A percentile compares a stretch with the other conserved stretches of the same genome.
Evolutionary conservation across 1,140 invertebrate species (phyloP).

Genomic region (Rhagoletis zephyria): DNA sequence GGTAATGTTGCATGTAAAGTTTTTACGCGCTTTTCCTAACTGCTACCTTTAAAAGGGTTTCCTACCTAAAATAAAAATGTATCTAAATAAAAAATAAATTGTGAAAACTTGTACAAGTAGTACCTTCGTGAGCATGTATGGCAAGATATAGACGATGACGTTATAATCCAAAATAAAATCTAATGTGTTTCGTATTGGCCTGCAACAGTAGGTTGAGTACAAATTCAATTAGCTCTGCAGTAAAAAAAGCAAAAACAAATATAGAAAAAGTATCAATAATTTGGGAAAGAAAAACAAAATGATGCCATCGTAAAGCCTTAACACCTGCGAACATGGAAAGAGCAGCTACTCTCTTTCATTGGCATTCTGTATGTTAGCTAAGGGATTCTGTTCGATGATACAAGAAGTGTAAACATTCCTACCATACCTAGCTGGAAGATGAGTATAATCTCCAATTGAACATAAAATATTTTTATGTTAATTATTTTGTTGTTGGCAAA

Average conservation of each 20-base stretch:
- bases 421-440: not conserved
- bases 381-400: too few relatives aligned
- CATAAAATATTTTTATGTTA: not conserved
- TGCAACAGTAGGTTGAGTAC: not conserved
- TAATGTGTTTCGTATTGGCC: not conserved
- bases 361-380: too few relatives aligned
- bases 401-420: not conserved
- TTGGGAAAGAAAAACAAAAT: not conserved
- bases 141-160: not conserved
- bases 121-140: not conserved
- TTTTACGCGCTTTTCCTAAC: too few relatives aligned
- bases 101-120: too few relatives aligned
- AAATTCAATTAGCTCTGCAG: conserved; percentile 20
- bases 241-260: not conserved
- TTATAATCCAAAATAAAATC: not conserved
- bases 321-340: too few relatives aligned
- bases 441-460: too few relatives aligned
- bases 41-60: too few relatives aligned
- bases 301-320: not conserved
- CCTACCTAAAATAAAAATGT: too few relatives aligned
- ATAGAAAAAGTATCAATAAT: not conserved
- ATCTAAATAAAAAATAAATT: too few relatives aligned
- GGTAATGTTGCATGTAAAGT: too few relatives aligned
- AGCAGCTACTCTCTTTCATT: too few relatives aligned
- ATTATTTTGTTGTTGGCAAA: too few relatives aligned